Evolutionary conservation across 2,888 invertebrate genomes (phyloP).

Genomic region (Diploptera punctata): DNA sequence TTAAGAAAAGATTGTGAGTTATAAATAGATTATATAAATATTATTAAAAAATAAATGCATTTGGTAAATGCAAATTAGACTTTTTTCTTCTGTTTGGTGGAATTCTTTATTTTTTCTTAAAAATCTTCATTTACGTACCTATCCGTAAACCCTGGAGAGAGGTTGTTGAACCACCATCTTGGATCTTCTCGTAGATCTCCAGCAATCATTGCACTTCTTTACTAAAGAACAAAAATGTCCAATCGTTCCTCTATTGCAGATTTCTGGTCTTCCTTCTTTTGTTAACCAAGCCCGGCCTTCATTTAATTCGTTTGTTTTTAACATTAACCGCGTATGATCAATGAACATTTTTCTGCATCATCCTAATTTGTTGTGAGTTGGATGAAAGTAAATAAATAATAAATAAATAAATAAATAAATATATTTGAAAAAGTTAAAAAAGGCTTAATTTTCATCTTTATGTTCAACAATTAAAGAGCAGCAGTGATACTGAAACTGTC

Average conservation of each 20-base stretch:
- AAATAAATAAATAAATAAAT: constrained; percentile 41
- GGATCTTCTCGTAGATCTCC: constrained; percentile 29
- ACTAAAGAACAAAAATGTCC: constrained; percentile 20
- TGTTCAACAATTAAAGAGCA: constrained; percentile 29
- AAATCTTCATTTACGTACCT: constrained; percentile 31
- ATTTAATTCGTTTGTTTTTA: background rate
- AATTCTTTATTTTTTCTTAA: background rate
- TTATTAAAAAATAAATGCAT: constrained; percentile 30
- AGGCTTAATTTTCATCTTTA: constrained; percentile 29
- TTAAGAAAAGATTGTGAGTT: constrained; percentile 26
- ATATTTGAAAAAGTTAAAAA: constrained; percentile 30
- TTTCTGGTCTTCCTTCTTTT: constrained; percentile 13
- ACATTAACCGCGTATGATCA: background rate
- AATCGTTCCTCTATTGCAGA: constrained; percentile 7
- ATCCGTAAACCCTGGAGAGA: constrained; percentile 28
- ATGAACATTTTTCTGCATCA: constrained; percentile 32
- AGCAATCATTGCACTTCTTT: constrained; percentile 27
- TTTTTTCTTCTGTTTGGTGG: background rate
- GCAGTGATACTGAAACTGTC: constrained; percentile 5
- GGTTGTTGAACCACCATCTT: constrained; percentile 20
- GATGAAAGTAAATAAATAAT: constrained; percentile 34
- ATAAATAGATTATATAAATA: constrained; percentile 20
- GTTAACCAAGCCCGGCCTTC: constrained; percentile 1
- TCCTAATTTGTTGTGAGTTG: constrained; percentile 42
- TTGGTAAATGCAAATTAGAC: constrained; percentile 12